Conservation (phyloP, 2,797 vertebrate species). For the Gadopsis bispinosus region DNA sequence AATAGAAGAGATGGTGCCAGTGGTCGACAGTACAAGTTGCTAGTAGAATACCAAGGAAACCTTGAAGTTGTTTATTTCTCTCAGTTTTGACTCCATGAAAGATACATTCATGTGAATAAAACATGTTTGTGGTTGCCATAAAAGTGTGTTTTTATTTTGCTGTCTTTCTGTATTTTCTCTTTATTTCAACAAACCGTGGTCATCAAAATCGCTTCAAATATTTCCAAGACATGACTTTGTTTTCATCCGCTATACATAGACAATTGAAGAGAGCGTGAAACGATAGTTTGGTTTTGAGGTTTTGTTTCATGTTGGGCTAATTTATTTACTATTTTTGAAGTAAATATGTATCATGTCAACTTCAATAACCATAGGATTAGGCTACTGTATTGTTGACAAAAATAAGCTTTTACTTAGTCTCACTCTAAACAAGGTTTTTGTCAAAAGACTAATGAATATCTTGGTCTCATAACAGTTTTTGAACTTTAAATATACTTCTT, state of each 20-base stretch:
- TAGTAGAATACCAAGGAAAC: slow-evolving; percentile 61
- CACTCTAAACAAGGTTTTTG: background rate
- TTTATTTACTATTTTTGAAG: slow-evolving; percentile 53
- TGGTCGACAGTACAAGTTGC: slow-evolving; percentile 60
- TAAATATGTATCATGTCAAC: slow-evolving; percentile 48
- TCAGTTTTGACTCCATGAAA: slow-evolving; percentile 67
- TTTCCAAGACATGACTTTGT: slow-evolving; percentile 41
- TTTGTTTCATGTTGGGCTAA: slow-evolving; percentile 55
- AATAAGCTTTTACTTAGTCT: slow-evolving; percentile 4
- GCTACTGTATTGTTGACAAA: slow-evolving; percentile 50
- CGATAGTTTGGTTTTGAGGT: slow-evolving; percentile 67
- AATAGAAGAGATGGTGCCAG: slow-evolving; percentile 64
- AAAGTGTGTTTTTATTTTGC: slow-evolving; percentile 68
- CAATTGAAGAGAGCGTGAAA: slow-evolving; percentile 48
- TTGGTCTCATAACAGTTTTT: slow-evolving; percentile 9
- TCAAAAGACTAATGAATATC: slow-evolving; percentile 21
- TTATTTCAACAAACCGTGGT: slow-evolving; percentile 38
- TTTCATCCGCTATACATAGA: slow-evolving; percentile 54
- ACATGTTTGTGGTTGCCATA: slow-evolving; percentile 75
- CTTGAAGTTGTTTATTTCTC: slow-evolving; percentile 63
- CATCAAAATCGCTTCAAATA: slow-evolving; percentile 55
- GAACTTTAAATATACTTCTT: slow-evolving; percentile 28
- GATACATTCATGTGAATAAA: slow-evolving; percentile 82
- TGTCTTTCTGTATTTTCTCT: slow-evolving; percentile 32
- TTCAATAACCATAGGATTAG: slow-evolving; percentile 33